Conservation (phyloP, 2,113 vertebrate species). For the Myodes glareolus region DNA sequence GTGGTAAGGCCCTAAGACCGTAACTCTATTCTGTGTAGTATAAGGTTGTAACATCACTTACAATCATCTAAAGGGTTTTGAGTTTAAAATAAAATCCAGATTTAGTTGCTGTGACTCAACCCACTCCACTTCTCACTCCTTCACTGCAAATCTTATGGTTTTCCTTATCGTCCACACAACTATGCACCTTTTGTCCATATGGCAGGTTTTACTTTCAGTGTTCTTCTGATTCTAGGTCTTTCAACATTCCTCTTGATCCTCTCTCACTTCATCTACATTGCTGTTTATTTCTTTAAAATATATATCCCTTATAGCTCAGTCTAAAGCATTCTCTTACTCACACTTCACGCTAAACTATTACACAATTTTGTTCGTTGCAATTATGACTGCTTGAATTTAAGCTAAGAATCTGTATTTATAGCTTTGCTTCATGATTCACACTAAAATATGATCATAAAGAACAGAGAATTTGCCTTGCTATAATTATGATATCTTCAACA, state of each 20-base stretch:
- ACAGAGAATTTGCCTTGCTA: neutral
- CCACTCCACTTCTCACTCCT: no score
- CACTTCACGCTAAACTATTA: neutral
- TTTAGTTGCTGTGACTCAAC: neutral
- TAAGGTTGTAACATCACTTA: neutral
- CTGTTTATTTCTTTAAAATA: neutral
- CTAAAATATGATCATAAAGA: neutral
- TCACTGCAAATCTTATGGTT: no score
- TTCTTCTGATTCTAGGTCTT: neutral
- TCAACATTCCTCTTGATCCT: neutral
- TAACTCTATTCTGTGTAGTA: neutral
- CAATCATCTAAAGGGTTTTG: neutral
- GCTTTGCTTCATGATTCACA: neutral
- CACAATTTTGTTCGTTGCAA: neutral
- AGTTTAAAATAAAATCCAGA: neutral
- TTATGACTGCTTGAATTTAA: neutral
- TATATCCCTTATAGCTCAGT: neutral
- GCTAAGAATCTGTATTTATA: neutral
- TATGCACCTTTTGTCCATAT: accelerated
- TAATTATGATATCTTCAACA: neutral
- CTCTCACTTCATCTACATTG: neutral
- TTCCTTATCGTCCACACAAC: neutral
- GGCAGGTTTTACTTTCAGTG: neutral
- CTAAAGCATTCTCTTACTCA: neutral
- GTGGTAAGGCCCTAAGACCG: neutral